Conservation (phyloP, 2,113 vertebrate species). For the Zeus faber region DNA sequence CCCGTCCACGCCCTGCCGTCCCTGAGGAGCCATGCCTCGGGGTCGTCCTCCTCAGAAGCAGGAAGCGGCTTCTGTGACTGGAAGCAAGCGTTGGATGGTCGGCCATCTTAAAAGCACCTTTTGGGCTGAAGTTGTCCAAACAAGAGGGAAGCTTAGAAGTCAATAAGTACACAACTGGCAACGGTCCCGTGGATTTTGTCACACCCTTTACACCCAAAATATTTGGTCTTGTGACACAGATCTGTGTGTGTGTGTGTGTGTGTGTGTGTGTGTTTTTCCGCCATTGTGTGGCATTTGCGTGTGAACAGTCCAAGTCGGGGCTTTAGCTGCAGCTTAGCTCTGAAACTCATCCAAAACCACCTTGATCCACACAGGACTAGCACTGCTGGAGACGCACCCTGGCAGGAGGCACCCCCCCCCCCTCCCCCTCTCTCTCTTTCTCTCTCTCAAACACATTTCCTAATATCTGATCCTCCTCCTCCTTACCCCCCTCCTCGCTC, state of each 20-base stretch:
- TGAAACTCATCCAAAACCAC: conserved; percentile 65
- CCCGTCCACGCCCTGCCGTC: no score
- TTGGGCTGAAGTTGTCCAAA: no score
- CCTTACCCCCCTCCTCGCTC: conserved; percentile 12
- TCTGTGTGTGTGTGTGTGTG: no score
- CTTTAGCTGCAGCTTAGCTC: conserved; percentile 59
- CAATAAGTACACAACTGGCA: no score
- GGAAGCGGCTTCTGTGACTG: no score
- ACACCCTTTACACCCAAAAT: not conserved
- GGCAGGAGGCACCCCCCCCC: conserved; percentile 6
- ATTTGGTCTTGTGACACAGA: not conserved
- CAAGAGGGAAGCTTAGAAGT: no score
- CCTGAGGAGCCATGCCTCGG: no score
- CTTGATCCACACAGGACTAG: conserved; percentile 57
- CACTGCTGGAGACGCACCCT: conserved; percentile 37
- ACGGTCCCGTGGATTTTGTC: not conserved
- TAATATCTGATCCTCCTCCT: not conserved
- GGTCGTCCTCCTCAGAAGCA: no score
- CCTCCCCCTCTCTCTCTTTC: not conserved
- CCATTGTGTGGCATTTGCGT: conserved; percentile 43
- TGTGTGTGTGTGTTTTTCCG: conserved; percentile 22
- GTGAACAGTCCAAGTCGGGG: conserved; percentile 56
- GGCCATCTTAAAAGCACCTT: no score
- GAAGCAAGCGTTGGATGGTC: no score
- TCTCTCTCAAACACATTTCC: conserved; percentile 2